phyloP scores from a whole-genome alignment of 2,888 invertebrate genomes.

The Terebella lapidaria region DNA sequence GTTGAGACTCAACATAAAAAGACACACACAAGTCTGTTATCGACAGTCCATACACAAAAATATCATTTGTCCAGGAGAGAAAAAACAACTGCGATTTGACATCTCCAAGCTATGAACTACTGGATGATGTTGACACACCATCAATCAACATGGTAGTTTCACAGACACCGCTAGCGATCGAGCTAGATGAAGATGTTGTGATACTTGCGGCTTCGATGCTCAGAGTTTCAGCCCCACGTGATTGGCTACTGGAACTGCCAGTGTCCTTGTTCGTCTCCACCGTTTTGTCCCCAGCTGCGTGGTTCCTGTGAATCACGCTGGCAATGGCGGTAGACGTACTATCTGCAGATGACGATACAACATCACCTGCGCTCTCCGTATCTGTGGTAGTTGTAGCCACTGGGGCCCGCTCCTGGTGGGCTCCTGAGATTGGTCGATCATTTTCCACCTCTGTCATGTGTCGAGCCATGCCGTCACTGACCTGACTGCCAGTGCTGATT shows the following conservation, averaged over 20 bases:
- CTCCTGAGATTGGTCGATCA: not conserved
- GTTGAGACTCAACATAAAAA: too few relatives aligned
- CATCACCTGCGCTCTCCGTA: not conserved
- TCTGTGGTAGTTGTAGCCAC: too few relatives aligned
- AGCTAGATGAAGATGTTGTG: not conserved
- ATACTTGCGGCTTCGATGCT: not conserved
- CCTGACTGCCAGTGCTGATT: not conserved
- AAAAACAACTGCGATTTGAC: too few relatives aligned
- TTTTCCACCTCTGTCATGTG: not conserved
- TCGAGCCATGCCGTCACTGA: not conserved
- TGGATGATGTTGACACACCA: constrained; percentile 1
- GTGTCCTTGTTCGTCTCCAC: not conserved
- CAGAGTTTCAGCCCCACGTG: not conserved
- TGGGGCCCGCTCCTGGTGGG: too few relatives aligned
- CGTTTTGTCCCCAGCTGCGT: not conserved
- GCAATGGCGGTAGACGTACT: not conserved
- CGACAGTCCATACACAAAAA: too few relatives aligned
- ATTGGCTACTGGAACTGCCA: not conserved
- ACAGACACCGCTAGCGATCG: not conserved
- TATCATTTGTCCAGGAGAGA: too few relatives aligned
- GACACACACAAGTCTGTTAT: too few relatives aligned
- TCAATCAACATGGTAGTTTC: not conserved
- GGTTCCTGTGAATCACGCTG: not conserved
- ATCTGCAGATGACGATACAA: not conserved
- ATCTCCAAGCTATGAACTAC: too few relatives aligned